Evolutionary conservation across 2,797 vertebrate species (phyloP), one percentile per base, ranked within the genome.

Genomic region (Uromys caudimaculatus): DNA sequence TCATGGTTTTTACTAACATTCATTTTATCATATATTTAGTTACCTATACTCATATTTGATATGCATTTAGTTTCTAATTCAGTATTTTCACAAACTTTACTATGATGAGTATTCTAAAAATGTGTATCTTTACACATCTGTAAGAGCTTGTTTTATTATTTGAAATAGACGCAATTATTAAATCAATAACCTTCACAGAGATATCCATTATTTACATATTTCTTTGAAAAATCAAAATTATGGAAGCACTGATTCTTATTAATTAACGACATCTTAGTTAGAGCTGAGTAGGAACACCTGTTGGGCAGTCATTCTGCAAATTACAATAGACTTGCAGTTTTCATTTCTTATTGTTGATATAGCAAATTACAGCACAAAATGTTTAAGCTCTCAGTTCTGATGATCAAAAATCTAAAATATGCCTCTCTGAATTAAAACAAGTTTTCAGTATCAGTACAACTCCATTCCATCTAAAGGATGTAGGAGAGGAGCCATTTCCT

Each of bases 1-100:
- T 71, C 23, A 71, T 2, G 10, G 2, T 21, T 89, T 76, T 76
- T 60, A 89, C 3, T 58, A 76, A 76, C 12, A 58, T 32, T 23
- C 54, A 94, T 91, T 96, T 81, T 35, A 73, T 88, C 38, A 83
- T 73, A 56, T 64, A 77, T 67, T 90, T 75, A 91, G 62, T 95
- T 95, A 95, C 3, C 17, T 93, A 67, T 41, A 83, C 2, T 21
- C 23, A 32, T 50, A 71, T 77, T 82, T 76, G 6, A 92, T 62
- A 82, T 24, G 38, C 54, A 89, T 69, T 75, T 41, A n/a, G 16
- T 69, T 35, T 83, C n/a, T 14, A 47, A 8, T 50, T 94, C 10
- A 86, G 86, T 83, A 71, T 38, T 75, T 16, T 86, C 6, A 56
- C 75, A 75, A 76, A 87, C 10, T 64, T 82, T 76, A n/a, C 17